Conservation (phyloP, 2,888 invertebrate species). For the Arge pagana region DNA sequence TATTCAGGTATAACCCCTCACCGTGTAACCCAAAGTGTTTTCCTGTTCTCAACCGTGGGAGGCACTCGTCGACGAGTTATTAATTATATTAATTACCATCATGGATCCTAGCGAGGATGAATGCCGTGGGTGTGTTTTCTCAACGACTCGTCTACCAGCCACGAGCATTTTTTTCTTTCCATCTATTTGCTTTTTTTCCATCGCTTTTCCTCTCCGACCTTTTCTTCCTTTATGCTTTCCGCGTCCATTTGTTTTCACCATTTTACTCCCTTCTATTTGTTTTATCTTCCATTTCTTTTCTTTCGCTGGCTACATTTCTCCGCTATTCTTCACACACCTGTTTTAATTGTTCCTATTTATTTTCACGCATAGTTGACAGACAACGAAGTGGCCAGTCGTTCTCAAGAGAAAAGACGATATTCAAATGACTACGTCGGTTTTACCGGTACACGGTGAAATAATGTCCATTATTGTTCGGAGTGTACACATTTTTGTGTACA, state of each 20-base stretch:
- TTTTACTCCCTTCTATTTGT: not conserved
- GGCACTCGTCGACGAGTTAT: constrained; percentile 46
- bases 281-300: constrained; percentile 6
- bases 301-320: not conserved
- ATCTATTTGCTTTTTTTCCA: constrained; percentile 19
- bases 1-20: constrained; percentile 47
- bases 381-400: too few relatives aligned
- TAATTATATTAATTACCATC: constrained; percentile 47
- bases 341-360: constrained; percentile 18
- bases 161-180: constrained; percentile 28
- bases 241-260: constrained; percentile 9
- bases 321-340: constrained; percentile 1
- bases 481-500: too few relatives aligned
- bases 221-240: constrained; percentile 8
- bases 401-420: too few relatives aligned
- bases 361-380: too few relatives aligned
- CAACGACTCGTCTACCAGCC: constrained; percentile 14
- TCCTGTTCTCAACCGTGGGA: constrained; percentile 41
- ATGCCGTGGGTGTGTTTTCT: constrained; percentile 15
- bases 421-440: too few relatives aligned
- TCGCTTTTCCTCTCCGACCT: not conserved
- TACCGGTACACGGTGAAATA: too few relatives aligned
- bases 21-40: constrained; percentile 38
- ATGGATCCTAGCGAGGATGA: not conserved
- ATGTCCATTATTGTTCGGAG: too few relatives aligned